These are phyloP conservation scores for Aromia moschata DNA, from an alignment of 2,888 invertebrate species.

Conservation along the genomic window DNA sequence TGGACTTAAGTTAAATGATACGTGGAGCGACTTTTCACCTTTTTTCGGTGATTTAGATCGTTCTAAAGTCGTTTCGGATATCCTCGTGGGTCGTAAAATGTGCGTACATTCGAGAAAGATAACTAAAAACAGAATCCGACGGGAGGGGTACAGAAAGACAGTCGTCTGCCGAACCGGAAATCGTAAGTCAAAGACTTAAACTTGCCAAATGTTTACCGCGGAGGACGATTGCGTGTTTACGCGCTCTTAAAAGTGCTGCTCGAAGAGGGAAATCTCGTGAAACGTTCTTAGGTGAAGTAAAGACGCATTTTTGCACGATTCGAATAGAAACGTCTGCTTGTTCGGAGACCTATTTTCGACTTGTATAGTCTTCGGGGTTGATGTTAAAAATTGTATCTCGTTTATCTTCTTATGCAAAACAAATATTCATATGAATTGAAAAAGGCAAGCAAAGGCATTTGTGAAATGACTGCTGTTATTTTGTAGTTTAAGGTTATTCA, in stretches of 20 bases:
- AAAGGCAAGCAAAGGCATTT: no score
- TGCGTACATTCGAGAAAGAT: slow-evolving; percentile 46
- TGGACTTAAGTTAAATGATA: slow-evolving; percentile 20
- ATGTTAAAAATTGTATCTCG: no score
- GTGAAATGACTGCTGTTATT: no score
- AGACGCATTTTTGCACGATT: slow-evolving; percentile 41
- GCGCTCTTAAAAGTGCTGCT: slow-evolving; percentile 38
- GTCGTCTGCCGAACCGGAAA: slow-evolving; percentile 42
- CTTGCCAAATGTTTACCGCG: slow-evolving; percentile 45
- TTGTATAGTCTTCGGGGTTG: slow-evolving; percentile 10
- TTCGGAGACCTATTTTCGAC: slow-evolving; percentile 9
- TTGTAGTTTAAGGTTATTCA: no score
- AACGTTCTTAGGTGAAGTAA: no score
- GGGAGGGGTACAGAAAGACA: slow-evolving; percentile 22
- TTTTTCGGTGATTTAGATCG: slow-evolving; percentile 43
- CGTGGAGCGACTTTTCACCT: slow-evolving; percentile 11
- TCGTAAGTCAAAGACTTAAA: slow-evolving; percentile 42
- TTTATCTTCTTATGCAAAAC: no score
- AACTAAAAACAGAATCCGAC: slow-evolving; percentile 48
- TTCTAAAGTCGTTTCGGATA: slow-evolving; percentile 51
- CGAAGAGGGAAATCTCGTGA: slow-evolving; percentile 41
- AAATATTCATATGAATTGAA: no score
- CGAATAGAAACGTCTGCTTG: slow-evolving; percentile 16
- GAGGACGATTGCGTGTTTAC: slow-evolving; percentile 41
- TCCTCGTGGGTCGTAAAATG: slow-evolving; percentile 51